Conservation (phyloP, 2,888 invertebrate species). For the Spodoptera picta region DNA sequence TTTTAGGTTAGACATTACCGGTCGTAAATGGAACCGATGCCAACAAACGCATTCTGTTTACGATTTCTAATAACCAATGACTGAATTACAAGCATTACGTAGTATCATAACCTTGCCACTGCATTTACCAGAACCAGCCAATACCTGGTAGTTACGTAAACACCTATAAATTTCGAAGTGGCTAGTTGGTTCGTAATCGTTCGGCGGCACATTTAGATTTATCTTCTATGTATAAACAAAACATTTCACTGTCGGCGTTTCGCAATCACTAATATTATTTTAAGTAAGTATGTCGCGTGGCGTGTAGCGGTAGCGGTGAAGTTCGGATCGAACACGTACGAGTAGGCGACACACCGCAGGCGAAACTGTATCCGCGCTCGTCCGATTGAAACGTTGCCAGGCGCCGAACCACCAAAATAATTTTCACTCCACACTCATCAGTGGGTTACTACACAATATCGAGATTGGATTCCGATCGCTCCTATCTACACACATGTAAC, state of each 20-base stretch:
- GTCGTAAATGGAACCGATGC: constrained; percentile 33
- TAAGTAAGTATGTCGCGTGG: constrained; percentile 71
- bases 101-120: constrained; percentile 40
- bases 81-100: constrained; percentile 40
- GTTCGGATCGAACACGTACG: constrained; percentile 68
- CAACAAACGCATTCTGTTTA: constrained; percentile 34
- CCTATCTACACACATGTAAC: constrained; percentile 16
- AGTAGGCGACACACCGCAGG: constrained; percentile 67
- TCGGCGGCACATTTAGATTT: constrained; percentile 45
- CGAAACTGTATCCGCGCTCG: constrained; percentile 64
- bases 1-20: constrained; percentile 20
- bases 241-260: constrained; percentile 63
- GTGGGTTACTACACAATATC: constrained; percentile 64
- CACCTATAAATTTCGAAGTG: constrained; percentile 34
- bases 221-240: constrained; percentile 48
- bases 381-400: constrained; percentile 82
- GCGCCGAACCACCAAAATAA: constrained; percentile 82
- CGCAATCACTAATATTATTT: constrained; percentile 71
- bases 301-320: constrained; percentile 55
- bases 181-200: constrained; percentile 43
- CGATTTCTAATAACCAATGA: constrained; percentile 43
- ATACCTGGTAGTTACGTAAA: constrained; percentile 36
- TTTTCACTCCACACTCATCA: constrained; percentile 77
- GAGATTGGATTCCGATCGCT: constrained; percentile 62
- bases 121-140: constrained; percentile 35